Evolutionary conservation across 2,797 vertebrate species (phyloP), one percentile per base, ranked within the genome.

Genomic region (Lepilemur ruficaudatus): DNA sequence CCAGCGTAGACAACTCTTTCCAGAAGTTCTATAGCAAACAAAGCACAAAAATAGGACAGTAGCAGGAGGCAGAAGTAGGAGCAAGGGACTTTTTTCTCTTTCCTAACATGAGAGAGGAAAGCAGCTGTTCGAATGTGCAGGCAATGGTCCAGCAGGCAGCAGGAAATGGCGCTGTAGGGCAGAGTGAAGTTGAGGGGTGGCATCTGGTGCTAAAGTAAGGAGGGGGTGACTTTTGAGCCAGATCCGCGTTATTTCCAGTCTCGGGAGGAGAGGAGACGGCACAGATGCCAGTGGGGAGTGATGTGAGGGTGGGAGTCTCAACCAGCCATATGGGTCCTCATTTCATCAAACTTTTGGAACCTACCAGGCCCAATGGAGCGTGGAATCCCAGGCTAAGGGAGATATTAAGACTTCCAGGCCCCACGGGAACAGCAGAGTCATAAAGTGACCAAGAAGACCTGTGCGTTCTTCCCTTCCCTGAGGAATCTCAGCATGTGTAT

Each of bases 11-110:
- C 23, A 22, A 67, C 15, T 79, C 69, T 43, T 93, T 35, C 52
- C 67, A 87, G 89, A 93, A 84, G 75, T 28, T 89, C 28, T 30
- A 48, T 30, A 25, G 89, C 86, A 83, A 95, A 79, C 96, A 95
- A 79, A 91, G 63, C 79, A 67, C 59, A 61, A 87, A 96, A 93
- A 86, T 76, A 96, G 96, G 89, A 59, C 87, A 76, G 84, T 0
- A 67, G 89, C 38, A 83, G 92, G 65, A 87, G 81, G 83, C 20
- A 67, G 89, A 75, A 67, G 75, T 35, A 35, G 82, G 70, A 81
- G 48, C 67, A 67, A 13, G 67, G 84, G 55, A 30, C 43, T 12
- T 38, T 12, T 28, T 90, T 46, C 69, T 76, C 89, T 52, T 82
- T 84, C 75, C 83, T 63, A 92, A 69, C 52, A 81, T 28, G 12